Base-by-base conservation (phyloP, 2,888 invertebrate genomes). In the Caradrina kadenii region DNA sequence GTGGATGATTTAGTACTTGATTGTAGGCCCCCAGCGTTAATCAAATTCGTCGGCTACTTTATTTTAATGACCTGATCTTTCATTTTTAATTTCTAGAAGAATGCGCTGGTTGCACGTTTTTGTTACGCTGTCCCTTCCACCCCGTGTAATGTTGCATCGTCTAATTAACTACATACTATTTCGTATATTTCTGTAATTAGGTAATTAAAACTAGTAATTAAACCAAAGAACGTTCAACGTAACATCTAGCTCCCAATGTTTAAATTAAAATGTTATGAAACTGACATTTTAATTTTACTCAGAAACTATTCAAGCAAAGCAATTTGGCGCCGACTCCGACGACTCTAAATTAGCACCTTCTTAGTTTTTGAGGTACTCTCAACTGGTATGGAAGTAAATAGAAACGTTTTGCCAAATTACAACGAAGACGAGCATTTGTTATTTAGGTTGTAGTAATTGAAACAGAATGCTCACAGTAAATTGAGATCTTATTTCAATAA, bases 361-460 rank as follows among this genome's bases (percentile, higher is more conserved):
- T 5, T 0, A 55, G 21, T 45, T 21, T 31, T 69, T 35, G 21
- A 6, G n/a, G 35, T 45, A 53, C 4, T 21, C 8, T 48, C 5
- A 31, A 72, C 26, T 66, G 19, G 15, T 2, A 15, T 73, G 17
- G 22, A 56, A 50, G 45, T 64, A 52, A 71, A 66, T 21, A 53
- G 1, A 42, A 31, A n/a, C 26, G 11, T 61, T 70, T 60, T 35
- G 26, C 22, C 6, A 50, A 62, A 39, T 56, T 15, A 62, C 26
- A 52, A 63, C 15, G 11, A 42, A 60, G 39, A 22, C 5, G 31
- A 55, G n/a, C 15, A 59, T 63, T 22, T 67, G 68, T 68, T 62
- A 54, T 79, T 69, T 35, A 61, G 60, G 3, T 49, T 48, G 59
- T 53, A 35, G 63, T 67, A 63, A 73, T 73, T 79, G 52, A 67